phyloP scores from a whole-genome alignment of 2,888 invertebrate species.

The Trachelus troglodyta region DNA sequence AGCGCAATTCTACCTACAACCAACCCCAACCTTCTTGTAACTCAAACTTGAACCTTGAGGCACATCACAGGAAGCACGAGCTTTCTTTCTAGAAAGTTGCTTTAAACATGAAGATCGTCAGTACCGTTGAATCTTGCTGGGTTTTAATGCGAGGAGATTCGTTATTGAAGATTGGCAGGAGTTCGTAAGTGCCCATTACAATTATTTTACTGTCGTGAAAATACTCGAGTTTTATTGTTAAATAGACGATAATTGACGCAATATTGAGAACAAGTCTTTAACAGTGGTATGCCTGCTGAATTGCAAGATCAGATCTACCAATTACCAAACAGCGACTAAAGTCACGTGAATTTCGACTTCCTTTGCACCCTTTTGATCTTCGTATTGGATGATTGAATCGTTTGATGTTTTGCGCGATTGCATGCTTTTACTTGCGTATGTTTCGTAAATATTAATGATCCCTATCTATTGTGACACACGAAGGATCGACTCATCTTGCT shows the following conservation, averaged over 20 bases:
- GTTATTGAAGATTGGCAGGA: neutral
- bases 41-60: neutral
- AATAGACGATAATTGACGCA: neutral
- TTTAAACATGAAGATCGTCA: neutral
- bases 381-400: no score
- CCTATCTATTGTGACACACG: no score
- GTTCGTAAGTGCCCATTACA: neutral
- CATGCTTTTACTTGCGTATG: no score
- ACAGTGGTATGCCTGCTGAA: neutral
- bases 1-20: constrained; percentile 1
- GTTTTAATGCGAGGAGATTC: no score
- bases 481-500: neutral
- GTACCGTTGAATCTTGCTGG: no score
- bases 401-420: no score
- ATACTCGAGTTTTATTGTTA: neutral
- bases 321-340: neutral
- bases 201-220: neutral
- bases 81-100: neutral
- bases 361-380: neutral
- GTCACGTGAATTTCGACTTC: neutral
- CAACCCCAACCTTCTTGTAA: neutral
- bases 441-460: no score
- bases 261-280: neutral
- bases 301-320: neutral
- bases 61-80: neutral